Percentiles rank a stretch among this genome's conserved stretches.
Evolutionary conservation across 2,888 invertebrate species (phyloP).

Genomic region (Agonopterix arenella): DNA sequence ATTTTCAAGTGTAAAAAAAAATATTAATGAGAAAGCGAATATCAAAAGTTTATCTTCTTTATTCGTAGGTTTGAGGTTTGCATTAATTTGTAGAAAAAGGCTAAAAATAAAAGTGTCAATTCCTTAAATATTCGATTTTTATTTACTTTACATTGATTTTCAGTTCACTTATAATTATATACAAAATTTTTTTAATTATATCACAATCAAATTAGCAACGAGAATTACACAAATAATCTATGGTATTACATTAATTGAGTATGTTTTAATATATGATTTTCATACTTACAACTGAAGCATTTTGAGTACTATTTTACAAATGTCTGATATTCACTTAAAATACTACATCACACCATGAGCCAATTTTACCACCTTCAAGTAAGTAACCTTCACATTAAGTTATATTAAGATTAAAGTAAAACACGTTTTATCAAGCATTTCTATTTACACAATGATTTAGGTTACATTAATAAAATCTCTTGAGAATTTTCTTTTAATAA

Average conservation of each 20-base stretch:
- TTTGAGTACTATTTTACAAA: slow-evolving; percentile 8
- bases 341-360: not conserved
- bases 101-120: slow-evolving; percentile 17
- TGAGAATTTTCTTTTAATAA: not conserved
- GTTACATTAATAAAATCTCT: slow-evolving; percentile 1
- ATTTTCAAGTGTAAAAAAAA: no score
- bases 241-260: slow-evolving; percentile 7
- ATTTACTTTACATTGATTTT: slow-evolving; percentile 52
- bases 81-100: not conserved
- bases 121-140: slow-evolving; percentile 38
- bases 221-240: slow-evolving; percentile 36
- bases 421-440: not conserved
- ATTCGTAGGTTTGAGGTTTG: no score
- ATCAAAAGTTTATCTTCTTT: no score
- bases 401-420: not conserved
- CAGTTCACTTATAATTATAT: slow-evolving; percentile 55
- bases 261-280: not conserved
- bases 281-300: slow-evolving; percentile 12
- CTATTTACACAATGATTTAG: not conserved
- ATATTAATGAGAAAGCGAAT: no score
- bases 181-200: slow-evolving; percentile 49
- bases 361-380: slow-evolving; percentile 2
- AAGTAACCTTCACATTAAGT: not conserved
- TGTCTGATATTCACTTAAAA: not conserved
- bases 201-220: slow-evolving; percentile 68